These are phyloP conservation scores for Lutjanus argentimaculatus DNA, from an alignment of 2,797 vertebrate species.

Conservation along the genomic window DNA sequence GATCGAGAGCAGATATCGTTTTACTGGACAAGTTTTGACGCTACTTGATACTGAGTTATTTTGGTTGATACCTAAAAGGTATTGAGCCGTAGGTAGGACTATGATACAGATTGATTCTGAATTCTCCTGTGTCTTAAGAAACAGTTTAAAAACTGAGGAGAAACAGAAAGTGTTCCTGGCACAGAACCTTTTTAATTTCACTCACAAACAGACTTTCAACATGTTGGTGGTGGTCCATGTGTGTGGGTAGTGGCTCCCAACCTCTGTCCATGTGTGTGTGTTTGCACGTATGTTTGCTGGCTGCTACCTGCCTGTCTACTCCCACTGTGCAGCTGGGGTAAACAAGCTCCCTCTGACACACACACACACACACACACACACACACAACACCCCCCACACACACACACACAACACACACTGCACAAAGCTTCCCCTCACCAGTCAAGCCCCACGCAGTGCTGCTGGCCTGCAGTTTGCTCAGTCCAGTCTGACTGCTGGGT, in stretches of 20 bases:
- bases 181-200: constrained; percentile 40
- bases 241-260: constrained; percentile 47
- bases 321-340: constrained; percentile 62
- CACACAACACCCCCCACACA: constrained; percentile 22
- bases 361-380: constrained; percentile 19
- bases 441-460: constrained; percentile 60
- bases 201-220: constrained; percentile 42
- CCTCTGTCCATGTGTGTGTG: constrained; percentile 47
- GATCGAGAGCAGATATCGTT: too few species aligned
- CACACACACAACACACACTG: constrained; percentile 13
- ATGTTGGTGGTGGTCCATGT: constrained; percentile 58
- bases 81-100: neutral
- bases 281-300: constrained; percentile 62
- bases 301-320: constrained; percentile 63
- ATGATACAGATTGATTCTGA: constrained; percentile 3
- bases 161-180: constrained; percentile 36
- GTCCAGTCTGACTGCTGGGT: constrained; percentile 73
- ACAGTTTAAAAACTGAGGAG: constrained; percentile 23
- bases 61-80: too few species aligned
- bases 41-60: too few species aligned
- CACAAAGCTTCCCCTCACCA: constrained; percentile 66
- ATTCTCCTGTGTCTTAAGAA: constrained; percentile 13
- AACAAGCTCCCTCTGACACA: constrained; percentile 59
- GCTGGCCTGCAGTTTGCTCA: constrained; percentile 71
- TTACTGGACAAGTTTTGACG: too few species aligned